Evolutionary conservation across 2,888 invertebrate genomes (phyloP), one percentile per base, ranked within the genome.

Genomic region (Aspidapion aeneum): DNA sequence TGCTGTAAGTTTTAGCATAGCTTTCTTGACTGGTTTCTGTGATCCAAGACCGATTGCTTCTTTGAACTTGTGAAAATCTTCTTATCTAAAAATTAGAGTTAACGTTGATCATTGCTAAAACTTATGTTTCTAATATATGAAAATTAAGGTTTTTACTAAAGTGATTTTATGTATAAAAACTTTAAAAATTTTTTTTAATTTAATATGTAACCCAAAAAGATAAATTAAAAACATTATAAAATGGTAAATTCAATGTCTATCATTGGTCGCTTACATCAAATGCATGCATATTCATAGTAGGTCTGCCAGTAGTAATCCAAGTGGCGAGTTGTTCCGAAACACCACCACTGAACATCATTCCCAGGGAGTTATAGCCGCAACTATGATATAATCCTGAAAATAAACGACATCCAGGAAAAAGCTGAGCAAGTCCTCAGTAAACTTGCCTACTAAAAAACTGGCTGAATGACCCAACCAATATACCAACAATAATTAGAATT

Each of bases 321-420:
- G 88, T 85, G 0, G 95, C 94, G 73, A 92, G 84, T 79, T 95
- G 91, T 74, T 93, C 87, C 0, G 89, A 92, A 70, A 91, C 91
- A 0, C 96, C 96, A 7, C 93, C 93, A 12, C 94, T 92, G 71
- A 93, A 86, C 91, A 94, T 94, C 89, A 96, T 93, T 0, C 96
- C 96, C 0, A 93, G 88, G 1, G 94, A 94, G 77, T 96, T 96
- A 79, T 92, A 94, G 0, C 93, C 96, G 74, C 91, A 93, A 67
- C 90, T 91, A 76, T 95, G 91, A 77, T 88, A 95, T 21, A 94
- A 82, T 16, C 95, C 95, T 80, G 48, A 57, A 68, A 58, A 1
- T n/a, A 54, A 66, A 54, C 50, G 59, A 48, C 57, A 56, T n/a
- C n/a, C 18, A 49, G 21, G 17, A n/a, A 7, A n/a, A 19, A 18